Evolutionary conservation across 2,113 vertebrate species (phyloP).

Genomic region (Pluvianellus socialis): DNA sequence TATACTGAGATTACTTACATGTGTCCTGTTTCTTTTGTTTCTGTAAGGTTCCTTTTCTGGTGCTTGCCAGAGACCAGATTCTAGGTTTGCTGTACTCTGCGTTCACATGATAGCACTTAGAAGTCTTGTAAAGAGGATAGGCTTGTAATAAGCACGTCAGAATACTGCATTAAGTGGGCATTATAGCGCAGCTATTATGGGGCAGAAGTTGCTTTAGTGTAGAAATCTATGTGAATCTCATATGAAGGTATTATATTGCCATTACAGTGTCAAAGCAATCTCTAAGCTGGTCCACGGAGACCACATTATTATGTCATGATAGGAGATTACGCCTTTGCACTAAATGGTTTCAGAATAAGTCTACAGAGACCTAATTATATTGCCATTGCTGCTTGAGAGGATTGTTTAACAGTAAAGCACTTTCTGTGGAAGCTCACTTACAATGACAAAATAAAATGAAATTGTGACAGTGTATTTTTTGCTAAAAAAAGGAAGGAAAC

Average conservation of each 20-base stretch:
- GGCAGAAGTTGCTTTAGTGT: background rate
- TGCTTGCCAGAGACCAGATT: background rate
- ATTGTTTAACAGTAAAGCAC: background rate
- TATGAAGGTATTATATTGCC: background rate
- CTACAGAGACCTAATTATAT: conserved; percentile 56
- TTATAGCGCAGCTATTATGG: background rate
- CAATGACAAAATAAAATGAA: conserved; percentile 1
- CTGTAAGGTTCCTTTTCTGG: background rate
- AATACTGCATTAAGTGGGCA: background rate
- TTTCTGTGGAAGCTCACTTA: conserved; percentile 14
- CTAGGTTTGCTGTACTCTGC: background rate
- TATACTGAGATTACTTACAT: background rate
- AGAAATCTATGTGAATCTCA: background rate
- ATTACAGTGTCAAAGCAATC: conserved; percentile 35
- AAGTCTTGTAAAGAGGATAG: background rate
- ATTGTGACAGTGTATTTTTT: conserved; percentile 22
- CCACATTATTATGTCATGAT: conserved; percentile 48
- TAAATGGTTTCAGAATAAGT: conserved; percentile 42
- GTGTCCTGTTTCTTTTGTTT: background rate
- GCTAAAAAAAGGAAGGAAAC: background rate
- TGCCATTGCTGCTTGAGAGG: conserved; percentile 32
- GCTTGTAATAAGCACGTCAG: background rate
- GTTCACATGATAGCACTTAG: background rate
- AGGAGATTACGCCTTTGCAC: conserved; percentile 35
- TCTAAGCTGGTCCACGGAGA: background rate